phyloP scores from a whole-genome alignment of 2,888 invertebrate genomes.

The Rhimphoctona megacephalus region DNA sequence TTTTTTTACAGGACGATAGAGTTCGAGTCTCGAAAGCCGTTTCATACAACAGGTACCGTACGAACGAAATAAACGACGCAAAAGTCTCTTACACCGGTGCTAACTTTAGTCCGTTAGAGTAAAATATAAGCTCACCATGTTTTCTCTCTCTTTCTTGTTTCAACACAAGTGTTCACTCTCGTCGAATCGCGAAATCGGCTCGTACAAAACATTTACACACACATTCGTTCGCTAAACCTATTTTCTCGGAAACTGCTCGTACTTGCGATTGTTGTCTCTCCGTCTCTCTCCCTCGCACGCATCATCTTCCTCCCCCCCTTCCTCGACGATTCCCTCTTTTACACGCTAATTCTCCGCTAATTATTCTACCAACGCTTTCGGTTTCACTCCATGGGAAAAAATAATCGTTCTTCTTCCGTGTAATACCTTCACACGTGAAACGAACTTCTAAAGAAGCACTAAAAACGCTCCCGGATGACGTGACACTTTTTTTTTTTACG shows the following conservation, averaged over 20 bases:
- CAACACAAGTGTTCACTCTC: slow-evolving; percentile 14
- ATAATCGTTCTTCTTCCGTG: slow-evolving; percentile 33
- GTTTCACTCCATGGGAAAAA: slow-evolving; percentile 53
- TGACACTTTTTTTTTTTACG: background rate
- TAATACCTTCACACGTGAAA: slow-evolving; percentile 9
- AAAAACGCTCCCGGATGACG: background rate
- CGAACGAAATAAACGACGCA: slow-evolving; percentile 62
- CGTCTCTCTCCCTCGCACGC: slow-evolving; percentile 13
- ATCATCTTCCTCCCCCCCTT: background rate
- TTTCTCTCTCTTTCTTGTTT: slow-evolving; percentile 8
- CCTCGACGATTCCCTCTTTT: background rate
- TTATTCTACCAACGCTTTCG: slow-evolving; percentile 63
- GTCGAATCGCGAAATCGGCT: slow-evolving; percentile 7
- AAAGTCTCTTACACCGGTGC: slow-evolving; percentile 59
- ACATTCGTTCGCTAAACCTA: background rate
- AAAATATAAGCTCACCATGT: slow-evolving; percentile 36
- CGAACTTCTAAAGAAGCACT: background rate
- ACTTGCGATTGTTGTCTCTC: slow-evolving; percentile 40
- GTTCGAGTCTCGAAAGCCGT: background rate
- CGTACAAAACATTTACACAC: slow-evolving; percentile 18
- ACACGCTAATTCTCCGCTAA: slow-evolving; percentile 59
- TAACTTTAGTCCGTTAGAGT: slow-evolving; percentile 69
- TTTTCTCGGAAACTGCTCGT: slow-evolving; percentile 25
- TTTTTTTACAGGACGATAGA: background rate
- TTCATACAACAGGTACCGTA: slow-evolving; percentile 69